Evolutionary conservation across 2,797 vertebrate species (phyloP).

Genomic region (Neosalanx taihuensis): DNA sequence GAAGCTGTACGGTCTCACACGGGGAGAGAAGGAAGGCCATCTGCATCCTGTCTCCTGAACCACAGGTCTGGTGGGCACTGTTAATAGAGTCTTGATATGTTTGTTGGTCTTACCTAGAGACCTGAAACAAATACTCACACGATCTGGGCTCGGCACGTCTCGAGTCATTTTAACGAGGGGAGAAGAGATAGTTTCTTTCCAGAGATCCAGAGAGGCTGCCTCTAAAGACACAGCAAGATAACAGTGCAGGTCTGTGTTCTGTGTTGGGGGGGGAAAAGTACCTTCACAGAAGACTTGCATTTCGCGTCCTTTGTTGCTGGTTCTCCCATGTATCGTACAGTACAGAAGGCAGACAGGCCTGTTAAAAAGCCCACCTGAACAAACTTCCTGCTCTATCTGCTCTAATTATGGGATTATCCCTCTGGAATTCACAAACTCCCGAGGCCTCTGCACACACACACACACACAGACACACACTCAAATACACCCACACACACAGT

Average conservation of each 20-base stretch:
- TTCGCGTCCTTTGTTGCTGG: slow-evolving; percentile 39
- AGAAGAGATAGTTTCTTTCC: not conserved
- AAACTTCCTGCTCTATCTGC: slow-evolving; percentile 71
- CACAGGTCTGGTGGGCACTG: not conserved
- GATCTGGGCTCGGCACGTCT: not conserved
- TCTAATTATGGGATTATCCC: slow-evolving; percentile 69
- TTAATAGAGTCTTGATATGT: not conserved
- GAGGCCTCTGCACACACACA: slow-evolving; percentile 32
- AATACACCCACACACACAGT: not conserved
- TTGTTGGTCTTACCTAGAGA: not conserved
- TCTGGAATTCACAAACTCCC: slow-evolving; percentile 52
- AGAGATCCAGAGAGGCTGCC: too few relatives aligned
- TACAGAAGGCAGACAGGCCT: slow-evolving; percentile 47
- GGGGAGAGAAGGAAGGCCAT: slow-evolving; percentile 61
- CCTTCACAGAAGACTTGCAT: slow-evolving; percentile 32
- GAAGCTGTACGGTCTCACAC: slow-evolving; percentile 58
- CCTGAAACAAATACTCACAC: slow-evolving; percentile 1
- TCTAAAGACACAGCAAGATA: too few relatives aligned
- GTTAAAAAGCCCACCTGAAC: slow-evolving; percentile 64
- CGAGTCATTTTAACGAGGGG: not conserved
- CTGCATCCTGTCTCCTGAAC: slow-evolving; percentile 61
- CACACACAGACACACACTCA: slow-evolving; percentile 16
- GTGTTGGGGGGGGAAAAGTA: slow-evolving; percentile 36
- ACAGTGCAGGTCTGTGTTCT: not conserved
- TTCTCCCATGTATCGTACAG: slow-evolving; percentile 54